Evolutionary conservation across 1,140 invertebrate genomes (phyloP).

Genomic region (Littorina saxatilis): DNA sequence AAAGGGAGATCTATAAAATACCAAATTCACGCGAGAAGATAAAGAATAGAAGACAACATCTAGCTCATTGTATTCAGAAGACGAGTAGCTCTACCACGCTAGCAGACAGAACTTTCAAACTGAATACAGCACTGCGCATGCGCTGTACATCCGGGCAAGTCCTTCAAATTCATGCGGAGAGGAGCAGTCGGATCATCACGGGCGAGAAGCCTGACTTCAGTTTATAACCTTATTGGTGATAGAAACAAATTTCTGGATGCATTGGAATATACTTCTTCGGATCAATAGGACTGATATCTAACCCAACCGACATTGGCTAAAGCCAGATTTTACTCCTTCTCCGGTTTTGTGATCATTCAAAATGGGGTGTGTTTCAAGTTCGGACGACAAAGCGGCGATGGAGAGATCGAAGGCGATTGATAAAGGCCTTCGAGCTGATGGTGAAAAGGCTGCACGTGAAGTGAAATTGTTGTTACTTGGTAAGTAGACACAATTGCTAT

Average conservation of each 20-base stretch:
- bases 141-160: constrained; percentile 42
- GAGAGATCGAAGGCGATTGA: constrained; percentile 91
- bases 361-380: constrained; percentile 69
- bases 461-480: constrained; percentile 92
- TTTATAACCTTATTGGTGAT: background rate
- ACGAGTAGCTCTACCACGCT: no score
- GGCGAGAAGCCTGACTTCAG: constrained; percentile 23
- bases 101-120: constrained; percentile 36
- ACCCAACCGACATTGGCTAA: constrained; percentile 16
- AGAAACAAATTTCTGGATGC: background rate
- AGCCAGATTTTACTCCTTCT: constrained; percentile 17
- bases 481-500: no score
- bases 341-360: constrained; percentile 37
- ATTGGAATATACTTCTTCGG: constrained; percentile 18
- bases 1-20: no score
- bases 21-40: no score
- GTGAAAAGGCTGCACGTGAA: constrained; percentile 89
- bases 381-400: constrained; percentile 65
- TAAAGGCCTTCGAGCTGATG: constrained; percentile 88
- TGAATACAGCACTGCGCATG: constrained; percentile 38
- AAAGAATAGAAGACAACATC: no score
- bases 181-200: constrained; percentile 34
- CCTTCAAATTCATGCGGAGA: constrained; percentile 47
- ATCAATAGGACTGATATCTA: background rate
- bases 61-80: no score